Percentiles rank a stretch among this genome's conserved stretches.
Evolutionary conservation across 2,797 vertebrate species (phyloP).

Genomic region (Sarcoramphus papa): DNA sequence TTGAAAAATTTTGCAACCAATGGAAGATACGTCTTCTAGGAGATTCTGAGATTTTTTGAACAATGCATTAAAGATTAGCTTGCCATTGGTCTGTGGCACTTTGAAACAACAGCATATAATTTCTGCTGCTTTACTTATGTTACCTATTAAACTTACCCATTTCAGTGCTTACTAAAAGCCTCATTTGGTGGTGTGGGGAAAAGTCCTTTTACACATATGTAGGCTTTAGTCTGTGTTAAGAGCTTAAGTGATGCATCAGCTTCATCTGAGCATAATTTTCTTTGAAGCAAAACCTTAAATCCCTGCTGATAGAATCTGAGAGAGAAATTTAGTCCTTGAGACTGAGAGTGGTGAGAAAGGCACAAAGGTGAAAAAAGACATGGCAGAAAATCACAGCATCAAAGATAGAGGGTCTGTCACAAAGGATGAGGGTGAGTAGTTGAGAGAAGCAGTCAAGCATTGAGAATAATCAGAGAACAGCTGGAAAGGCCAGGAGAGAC

Average conservation of each 20-base stretch:
- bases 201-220: background rate
- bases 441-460: background rate
- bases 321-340: background rate
- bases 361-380: conserved; percentile 20
- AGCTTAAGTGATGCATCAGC: background rate
- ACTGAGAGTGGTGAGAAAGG: background rate
- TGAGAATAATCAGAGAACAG: background rate
- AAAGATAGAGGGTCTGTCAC: background rate
- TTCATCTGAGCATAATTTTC: conserved; percentile 19
- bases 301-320: background rate
- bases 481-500: background rate
- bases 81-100: background rate
- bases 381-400: conserved; percentile 4
- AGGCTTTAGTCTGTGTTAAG: background rate
- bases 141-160: background rate
- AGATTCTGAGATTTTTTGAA: background rate
- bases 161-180: background rate
- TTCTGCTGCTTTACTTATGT: background rate
- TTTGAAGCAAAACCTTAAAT: conserved; percentile 28
- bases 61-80: background rate
- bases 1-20: background rate
- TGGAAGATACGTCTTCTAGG: background rate
- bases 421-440: background rate
- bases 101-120: background rate
- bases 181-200: background rate